Evolutionary conservation across 2,113 vertebrate genomes (phyloP).

Genomic region (Brachyhypopomus gauderio): DNA sequence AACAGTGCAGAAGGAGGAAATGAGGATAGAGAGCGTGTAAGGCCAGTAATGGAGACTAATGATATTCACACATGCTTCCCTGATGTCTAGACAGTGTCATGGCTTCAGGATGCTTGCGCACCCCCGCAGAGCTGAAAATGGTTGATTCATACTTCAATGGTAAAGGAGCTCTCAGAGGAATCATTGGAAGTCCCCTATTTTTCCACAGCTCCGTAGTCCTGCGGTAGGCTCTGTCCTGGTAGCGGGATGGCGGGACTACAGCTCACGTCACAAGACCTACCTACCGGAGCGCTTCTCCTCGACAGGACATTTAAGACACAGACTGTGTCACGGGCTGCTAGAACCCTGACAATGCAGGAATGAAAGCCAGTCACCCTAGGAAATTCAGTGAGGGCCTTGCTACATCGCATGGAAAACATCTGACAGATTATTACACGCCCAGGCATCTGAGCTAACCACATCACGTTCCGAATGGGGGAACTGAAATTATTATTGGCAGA

Average conservation of each 20-base stretch:
- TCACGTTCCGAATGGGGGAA: background rate
- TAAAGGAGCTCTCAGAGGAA: constrained; percentile 22
- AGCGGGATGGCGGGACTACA: constrained; percentile 10
- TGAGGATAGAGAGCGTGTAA: background rate
- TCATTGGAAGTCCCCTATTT: background rate
- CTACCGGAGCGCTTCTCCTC: constrained; percentile 40
- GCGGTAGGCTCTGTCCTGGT: constrained; percentile 13
- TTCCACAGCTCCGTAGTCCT: background rate
- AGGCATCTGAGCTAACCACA: constrained; percentile 28
- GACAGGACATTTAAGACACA: constrained; percentile 32
- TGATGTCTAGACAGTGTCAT: constrained; percentile 1
- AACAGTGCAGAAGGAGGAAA: background rate
- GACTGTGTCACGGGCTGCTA: constrained; percentile 10
- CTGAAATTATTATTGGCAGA: constrained; percentile 1
- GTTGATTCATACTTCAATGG: background rate
- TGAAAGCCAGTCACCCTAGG: constrained; percentile 25
- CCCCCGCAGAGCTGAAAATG: constrained; percentile 6
- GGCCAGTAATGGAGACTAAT: background rate
- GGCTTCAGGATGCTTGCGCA: background rate
- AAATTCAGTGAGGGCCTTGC: constrained; percentile 35
- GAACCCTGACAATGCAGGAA: background rate
- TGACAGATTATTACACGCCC: constrained; percentile 49
- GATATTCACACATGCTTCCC: background rate
- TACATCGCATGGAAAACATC: constrained; percentile 61
- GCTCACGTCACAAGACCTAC: background rate